Evolutionary conservation across 1,140 invertebrate genomes (phyloP).

Genomic region (Drosophila grimshawi): DNA sequence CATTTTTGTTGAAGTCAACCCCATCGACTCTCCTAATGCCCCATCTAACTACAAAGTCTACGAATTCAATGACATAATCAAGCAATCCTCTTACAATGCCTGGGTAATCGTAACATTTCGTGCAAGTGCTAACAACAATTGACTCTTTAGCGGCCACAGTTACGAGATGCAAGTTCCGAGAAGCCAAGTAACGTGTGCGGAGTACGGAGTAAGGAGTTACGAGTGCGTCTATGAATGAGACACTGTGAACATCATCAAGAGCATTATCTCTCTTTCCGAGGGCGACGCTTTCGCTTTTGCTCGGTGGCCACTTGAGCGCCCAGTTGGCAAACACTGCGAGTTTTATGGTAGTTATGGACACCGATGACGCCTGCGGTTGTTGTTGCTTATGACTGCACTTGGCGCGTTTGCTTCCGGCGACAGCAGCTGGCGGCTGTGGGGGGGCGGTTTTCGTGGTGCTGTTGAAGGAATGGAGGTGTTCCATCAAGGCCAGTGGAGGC

Average conservation of each 20-base stretch:
- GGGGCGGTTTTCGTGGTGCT: neutral
- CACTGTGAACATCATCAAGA: conserved; percentile 17
- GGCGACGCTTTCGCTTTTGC: conserved; percentile 45
- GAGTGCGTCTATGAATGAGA: conserved; percentile 33
- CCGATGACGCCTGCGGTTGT: conserved; percentile 6
- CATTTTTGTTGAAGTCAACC: too few relatives aligned
- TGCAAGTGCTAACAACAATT: conserved; percentile 45
- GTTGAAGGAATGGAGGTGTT: conserved; percentile 14
- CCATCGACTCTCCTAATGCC: too few relatives aligned
- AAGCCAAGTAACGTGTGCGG: neutral
- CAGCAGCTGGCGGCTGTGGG: conserved; percentile 10
- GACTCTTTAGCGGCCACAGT: conserved; percentile 17
- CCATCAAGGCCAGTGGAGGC: conserved; percentile 41
- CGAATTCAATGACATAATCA: conserved; percentile 34
- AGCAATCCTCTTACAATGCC: conserved; percentile 9
- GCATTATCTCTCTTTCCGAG: conserved; percentile 42
- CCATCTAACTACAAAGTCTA: too few relatives aligned
- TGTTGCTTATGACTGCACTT: conserved; percentile 30
- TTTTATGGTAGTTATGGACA: conserved; percentile 1
- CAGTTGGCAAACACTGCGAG: conserved; percentile 18
- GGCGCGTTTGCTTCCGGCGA: conserved; percentile 44
- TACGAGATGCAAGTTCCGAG: conserved; percentile 7
- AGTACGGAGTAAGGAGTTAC: conserved; percentile 5
- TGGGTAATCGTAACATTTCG: conserved; percentile 38
- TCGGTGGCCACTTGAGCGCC: conserved; percentile 40